These are phyloP conservation scores for Dorcus hopei DNA, from an alignment of 2,888 invertebrate genomes.

Conservation along the genomic window DNA sequence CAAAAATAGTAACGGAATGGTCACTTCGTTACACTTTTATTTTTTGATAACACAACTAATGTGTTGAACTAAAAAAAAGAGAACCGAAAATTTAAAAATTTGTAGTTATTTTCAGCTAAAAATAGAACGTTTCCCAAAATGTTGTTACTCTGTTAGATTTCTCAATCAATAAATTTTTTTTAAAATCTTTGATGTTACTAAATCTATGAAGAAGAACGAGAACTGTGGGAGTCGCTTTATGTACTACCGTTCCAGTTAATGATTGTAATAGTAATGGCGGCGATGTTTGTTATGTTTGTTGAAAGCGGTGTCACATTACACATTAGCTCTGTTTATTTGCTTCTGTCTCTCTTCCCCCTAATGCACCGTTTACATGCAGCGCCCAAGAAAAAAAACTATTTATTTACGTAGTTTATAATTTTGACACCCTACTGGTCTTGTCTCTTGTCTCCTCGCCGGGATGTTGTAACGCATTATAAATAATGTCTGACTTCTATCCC, in stretches of 20 bases:
- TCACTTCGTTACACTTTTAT: no score
- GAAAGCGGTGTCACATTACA: conserved; percentile 46
- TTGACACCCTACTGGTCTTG: conserved; percentile 7
- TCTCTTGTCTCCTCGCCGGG: conserved; percentile 1
- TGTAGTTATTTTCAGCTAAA: no score
- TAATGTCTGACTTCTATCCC: background rate
- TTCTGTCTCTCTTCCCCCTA: conserved; percentile 32
- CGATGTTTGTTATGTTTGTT: conserved; percentile 45
- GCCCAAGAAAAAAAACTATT: conserved; percentile 4
- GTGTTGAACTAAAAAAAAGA: no score
- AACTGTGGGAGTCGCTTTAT: conserved; percentile 10
- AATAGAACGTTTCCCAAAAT: no score
- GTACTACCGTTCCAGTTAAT: conserved; percentile 17
- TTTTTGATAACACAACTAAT: no score
- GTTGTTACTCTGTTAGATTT: no score
- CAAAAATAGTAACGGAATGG: no score
- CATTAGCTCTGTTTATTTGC: conserved; percentile 42
- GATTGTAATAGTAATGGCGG: conserved; percentile 20
- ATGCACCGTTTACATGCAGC: conserved; percentile 4
- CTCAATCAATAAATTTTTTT: no score
- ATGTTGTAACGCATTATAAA: conserved; percentile 5
- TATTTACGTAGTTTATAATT: conserved; percentile 6
- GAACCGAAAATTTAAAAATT: no score
- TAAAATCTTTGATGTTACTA: background rate
- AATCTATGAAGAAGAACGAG: background rate